Conservation (phyloP, 2,888 invertebrate genomes). For the Zhuqinia jingwanae region DNA sequence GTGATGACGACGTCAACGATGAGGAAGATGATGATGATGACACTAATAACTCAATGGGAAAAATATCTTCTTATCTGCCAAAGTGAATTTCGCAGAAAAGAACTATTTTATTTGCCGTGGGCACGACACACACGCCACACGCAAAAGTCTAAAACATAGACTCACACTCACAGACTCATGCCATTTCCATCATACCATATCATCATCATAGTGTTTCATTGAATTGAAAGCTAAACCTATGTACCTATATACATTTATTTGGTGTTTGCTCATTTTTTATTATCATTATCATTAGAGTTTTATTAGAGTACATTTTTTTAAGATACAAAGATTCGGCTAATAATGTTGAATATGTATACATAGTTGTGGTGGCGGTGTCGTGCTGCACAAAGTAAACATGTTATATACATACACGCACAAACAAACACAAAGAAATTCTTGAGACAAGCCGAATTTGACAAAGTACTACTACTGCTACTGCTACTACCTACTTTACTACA, state of each 20-base stretch:
- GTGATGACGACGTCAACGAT: background rate
- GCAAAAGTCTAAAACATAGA: constrained; percentile 1
- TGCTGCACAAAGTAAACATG: constrained; percentile 29
- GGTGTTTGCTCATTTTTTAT: constrained; percentile 24
- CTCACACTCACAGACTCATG: background rate
- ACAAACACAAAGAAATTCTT: background rate
- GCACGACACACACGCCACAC: constrained; percentile 1
- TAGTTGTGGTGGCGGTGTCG: constrained; percentile 1
- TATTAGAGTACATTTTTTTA: background rate
- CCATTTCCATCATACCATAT: no score
- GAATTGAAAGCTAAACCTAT: background rate
- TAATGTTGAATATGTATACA: background rate
- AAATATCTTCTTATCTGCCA: constrained; percentile 13
- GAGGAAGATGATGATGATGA: constrained; percentile 23
- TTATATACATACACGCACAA: background rate
- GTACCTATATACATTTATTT: background rate
- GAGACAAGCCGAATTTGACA: constrained; percentile 17
- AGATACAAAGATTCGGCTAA: no score
- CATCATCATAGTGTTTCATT: constrained; percentile 14
- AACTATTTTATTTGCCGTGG: background rate
- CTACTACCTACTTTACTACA: background rate
- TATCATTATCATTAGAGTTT: constrained; percentile 16
- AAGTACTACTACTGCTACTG: background rate
- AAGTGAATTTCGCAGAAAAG: background rate
- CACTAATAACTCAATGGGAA: constrained; percentile 48